These are phyloP conservation scores for Capreolus pygargus DNA, from an alignment of 2,113 vertebrate species.

Conservation along the genomic window DNA sequence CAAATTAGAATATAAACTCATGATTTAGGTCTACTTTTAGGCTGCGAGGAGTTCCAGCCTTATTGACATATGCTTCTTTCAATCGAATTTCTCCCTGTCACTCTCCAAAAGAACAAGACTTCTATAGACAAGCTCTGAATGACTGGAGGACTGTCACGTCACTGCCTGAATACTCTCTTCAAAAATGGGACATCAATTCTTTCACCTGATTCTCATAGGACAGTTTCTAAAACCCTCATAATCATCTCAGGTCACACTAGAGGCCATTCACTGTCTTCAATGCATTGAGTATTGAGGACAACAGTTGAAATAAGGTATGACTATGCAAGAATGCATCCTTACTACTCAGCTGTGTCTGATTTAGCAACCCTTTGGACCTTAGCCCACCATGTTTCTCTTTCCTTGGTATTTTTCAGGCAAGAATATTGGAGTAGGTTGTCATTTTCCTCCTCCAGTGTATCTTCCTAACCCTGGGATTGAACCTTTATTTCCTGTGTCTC, in stretches of 20 bases:
- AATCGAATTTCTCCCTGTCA: not conserved
- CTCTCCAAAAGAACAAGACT: not conserved
- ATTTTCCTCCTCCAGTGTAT: not conserved
- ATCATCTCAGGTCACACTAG: not conserved
- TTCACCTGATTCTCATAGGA: not conserved
- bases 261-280: not conserved
- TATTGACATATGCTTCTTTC: not conserved
- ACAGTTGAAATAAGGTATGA: not conserved
- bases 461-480: not conserved
- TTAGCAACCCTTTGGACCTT: not conserved
- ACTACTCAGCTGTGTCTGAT: not conserved
- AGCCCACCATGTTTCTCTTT: not conserved
- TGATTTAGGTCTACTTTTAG: not conserved
- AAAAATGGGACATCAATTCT: not conserved
- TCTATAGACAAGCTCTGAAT: not conserved
- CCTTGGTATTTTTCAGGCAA: not conserved
- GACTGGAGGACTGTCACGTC: not conserved
- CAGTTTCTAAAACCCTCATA: not conserved
- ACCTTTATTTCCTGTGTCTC: not conserved
- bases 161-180: not conserved
- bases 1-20: not conserved
- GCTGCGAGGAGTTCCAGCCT: not conserved
- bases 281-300: not conserved
- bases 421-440: not conserved
- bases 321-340: not conserved